phyloP scores from a whole-genome alignment of 2,888 invertebrate species.

The Mythimna impura region DNA sequence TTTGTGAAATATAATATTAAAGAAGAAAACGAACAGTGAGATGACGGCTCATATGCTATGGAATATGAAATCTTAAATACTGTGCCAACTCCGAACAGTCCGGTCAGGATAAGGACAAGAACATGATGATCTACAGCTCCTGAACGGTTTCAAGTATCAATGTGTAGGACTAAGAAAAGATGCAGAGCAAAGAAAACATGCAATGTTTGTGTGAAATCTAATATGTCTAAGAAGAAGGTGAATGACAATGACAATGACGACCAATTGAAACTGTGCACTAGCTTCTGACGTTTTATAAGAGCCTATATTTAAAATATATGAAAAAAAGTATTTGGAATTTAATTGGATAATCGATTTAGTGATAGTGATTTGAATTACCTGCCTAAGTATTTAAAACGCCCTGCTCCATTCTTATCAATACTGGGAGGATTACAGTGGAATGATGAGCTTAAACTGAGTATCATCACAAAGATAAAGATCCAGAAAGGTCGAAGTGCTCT shows the following conservation, averaged over 20 bases:
- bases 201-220: not conserved
- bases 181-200: not conserved
- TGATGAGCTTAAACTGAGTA: not conserved
- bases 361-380: not conserved
- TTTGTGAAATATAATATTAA: not conserved
- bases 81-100: not conserved
- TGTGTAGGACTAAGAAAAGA: not conserved
- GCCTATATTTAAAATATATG: too few relatives aligned
- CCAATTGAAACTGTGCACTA: too few relatives aligned
- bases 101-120: not conserved
- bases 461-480: not conserved
- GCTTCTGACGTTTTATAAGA: too few relatives aligned
- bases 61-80: conserved; percentile 2
- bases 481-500: too few relatives aligned
- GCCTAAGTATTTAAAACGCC: too few relatives aligned
- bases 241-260: not conserved
- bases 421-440: too few relatives aligned
- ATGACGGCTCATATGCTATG: not conserved
- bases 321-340: too few relatives aligned
- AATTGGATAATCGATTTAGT: too few relatives aligned
- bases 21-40: not conserved
- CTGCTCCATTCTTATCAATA: not conserved
- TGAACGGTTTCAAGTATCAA: not conserved
- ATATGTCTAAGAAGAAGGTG: not conserved
- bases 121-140: not conserved